A percentile compares a stretch with the other conserved stretches of the same genome.
phyloP scores from a whole-genome alignment of 2,113 vertebrate species.

The Phylloscopus whistleri region DNA sequence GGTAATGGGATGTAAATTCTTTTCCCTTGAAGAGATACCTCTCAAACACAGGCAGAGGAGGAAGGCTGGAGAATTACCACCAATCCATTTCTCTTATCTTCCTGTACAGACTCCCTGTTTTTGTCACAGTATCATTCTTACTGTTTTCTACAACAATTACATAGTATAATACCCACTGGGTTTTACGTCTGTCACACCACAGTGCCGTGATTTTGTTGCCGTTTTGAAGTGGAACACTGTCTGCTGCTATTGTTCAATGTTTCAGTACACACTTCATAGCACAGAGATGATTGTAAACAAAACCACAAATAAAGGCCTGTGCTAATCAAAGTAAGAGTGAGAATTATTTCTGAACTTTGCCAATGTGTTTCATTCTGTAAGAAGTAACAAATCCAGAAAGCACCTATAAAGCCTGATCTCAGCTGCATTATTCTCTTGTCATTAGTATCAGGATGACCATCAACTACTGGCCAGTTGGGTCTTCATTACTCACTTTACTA shows the following conservation, averaged over 20 bases:
- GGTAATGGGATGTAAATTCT: neutral
- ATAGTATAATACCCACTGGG: neutral
- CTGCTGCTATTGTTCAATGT: neutral
- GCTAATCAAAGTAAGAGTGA: neutral
- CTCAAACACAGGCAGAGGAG: neutral
- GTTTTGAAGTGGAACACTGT: neutral
- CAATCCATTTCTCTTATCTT: neutral
- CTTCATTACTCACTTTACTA: neutral
- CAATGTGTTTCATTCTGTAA: neutral
- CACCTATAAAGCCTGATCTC: neutral
- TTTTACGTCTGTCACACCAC: neutral
- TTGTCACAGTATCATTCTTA: neutral
- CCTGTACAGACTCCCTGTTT: neutral
- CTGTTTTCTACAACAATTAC: neutral
- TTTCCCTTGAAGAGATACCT: neutral
- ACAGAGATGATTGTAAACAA: neutral
- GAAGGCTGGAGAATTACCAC: neutral
- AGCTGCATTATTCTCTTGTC: neutral
- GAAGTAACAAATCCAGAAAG: neutral
- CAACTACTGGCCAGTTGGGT: neutral
- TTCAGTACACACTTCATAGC: neutral
- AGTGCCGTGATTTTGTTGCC: neutral
- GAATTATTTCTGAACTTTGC: neutral
- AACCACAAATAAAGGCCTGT: neutral
- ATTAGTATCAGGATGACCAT: neutral